Evolutionary conservation across 2,888 invertebrate genomes (phyloP).

Genomic region (Fragum sueziense): DNA sequence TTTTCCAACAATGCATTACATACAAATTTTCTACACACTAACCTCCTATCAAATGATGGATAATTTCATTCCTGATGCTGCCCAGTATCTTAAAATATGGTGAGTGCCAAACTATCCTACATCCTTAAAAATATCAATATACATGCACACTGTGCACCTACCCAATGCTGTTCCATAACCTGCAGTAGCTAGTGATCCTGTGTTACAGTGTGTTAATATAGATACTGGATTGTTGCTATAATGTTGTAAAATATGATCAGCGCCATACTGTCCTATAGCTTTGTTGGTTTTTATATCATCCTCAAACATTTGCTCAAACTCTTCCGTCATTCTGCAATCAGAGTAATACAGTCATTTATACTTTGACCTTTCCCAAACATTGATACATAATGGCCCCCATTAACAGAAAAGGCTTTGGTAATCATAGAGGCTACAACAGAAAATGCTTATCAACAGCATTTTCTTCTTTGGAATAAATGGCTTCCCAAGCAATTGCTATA

Average conservation of each 20-base stretch:
- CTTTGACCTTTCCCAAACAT: too few relatives aligned
- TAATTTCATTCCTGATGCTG: too few relatives aligned
- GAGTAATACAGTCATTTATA: too few relatives aligned
- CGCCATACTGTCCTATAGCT: constrained; percentile 93
- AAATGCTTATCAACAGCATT: background rate
- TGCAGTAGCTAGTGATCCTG: constrained; percentile 98
- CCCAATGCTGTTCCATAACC: constrained; percentile 99
- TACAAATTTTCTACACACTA: background rate
- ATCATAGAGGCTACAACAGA: constrained; percentile 1
- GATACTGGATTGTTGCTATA: constrained; percentile 85
- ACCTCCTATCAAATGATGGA: background rate
- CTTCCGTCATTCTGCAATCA: constrained; percentile 87
- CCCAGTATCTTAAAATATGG: too few relatives aligned
- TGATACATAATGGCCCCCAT: too few relatives aligned
- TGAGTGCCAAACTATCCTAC: too few relatives aligned
- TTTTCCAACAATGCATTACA: background rate
- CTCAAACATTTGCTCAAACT: constrained; percentile 91
- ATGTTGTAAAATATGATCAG: constrained; percentile 87
- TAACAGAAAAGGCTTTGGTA: too few relatives aligned
- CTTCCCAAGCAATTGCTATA: too few relatives aligned
- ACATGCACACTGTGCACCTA: constrained; percentile 42
- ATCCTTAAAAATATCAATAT: too few relatives aligned
- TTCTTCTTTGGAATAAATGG: background rate
- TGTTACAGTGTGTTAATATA: constrained; percentile 98
- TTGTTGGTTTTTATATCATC: constrained; percentile 94